Conservation (phyloP, 2,113 vertebrate species). For the Rhinoderma darwinii region DNA sequence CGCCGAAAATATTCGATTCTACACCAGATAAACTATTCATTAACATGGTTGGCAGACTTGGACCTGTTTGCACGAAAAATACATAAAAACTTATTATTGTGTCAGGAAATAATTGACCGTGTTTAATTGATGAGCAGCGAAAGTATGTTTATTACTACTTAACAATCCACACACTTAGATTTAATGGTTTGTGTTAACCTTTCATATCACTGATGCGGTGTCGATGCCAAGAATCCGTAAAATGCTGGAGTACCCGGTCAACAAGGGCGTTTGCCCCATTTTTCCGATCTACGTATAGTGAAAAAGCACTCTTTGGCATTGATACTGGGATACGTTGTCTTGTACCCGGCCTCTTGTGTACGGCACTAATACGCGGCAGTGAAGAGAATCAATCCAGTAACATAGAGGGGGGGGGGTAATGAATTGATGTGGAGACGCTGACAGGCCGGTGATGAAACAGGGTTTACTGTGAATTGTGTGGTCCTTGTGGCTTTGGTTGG, state of each 20-base stretch:
- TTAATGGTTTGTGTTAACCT: neutral
- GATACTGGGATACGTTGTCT: neutral
- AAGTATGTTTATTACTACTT: constrained; percentile 49
- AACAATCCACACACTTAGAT: constrained; percentile 17
- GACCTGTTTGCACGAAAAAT: constrained; percentile 14
- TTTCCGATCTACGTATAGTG: neutral
- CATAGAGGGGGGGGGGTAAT: neutral
- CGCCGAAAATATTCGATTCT: neutral
- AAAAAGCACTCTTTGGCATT: neutral
- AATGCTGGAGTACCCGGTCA: neutral
- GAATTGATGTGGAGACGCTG: constrained; percentile 13
- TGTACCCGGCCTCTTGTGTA: neutral
- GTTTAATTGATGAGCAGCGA: constrained; percentile 44
- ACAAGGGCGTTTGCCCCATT: neutral
- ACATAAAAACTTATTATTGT: constrained; percentile 26
- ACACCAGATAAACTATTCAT: neutral
- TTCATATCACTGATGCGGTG: neutral
- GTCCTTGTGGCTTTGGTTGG: neutral
- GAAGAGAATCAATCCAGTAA: constrained; percentile 23
- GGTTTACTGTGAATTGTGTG: constrained; percentile 52
- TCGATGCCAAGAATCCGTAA: neutral
- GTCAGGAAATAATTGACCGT: constrained; percentile 39
- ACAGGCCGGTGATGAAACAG: constrained; percentile 55
- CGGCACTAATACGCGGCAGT: neutral
- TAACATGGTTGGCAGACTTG: neutral